Evolutionary conservation across 2,113 vertebrate species (phyloP).

Genomic region (Mastomys coucha): DNA sequence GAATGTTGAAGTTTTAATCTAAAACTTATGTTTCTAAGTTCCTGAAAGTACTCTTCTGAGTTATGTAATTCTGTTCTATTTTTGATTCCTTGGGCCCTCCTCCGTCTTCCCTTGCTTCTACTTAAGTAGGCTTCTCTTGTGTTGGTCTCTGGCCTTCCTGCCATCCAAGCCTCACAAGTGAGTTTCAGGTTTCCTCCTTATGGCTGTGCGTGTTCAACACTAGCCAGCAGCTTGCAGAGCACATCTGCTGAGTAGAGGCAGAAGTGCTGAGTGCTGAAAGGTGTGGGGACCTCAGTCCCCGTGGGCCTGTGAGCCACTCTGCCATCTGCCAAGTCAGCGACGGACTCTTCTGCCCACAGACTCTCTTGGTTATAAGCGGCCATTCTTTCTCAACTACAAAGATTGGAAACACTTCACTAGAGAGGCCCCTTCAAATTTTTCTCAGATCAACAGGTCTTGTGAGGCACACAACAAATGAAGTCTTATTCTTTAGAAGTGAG

Average conservation of each 20-base stretch:
- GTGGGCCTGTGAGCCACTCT: not conserved
- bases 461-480: not conserved
- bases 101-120: constrained; percentile 57
- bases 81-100: constrained; percentile 60
- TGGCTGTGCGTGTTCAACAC: constrained; percentile 5
- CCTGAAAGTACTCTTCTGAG: constrained; percentile 14
- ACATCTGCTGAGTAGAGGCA: constrained; percentile 54
- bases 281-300: not conserved
- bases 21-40: constrained; percentile 46
- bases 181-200: constrained; percentile 41
- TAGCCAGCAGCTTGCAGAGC: constrained; percentile 31
- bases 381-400: constrained; percentile 1
- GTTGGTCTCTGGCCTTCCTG: constrained; percentile 56
- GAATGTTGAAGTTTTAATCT: constrained; percentile 54
- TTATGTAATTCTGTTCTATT: constrained; percentile 48
- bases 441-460: not conserved
- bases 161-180: not conserved
- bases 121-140: constrained; percentile 36
- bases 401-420: not conserved
- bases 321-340: not conserved
- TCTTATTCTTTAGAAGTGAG: not conserved
- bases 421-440: not conserved
- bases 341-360: not conserved
- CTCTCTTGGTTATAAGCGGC: not conserved
- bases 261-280: constrained; percentile 47